Conservation (phyloP, 1,140 invertebrate genomes). For the Brachionus manjavacas region DNA sequence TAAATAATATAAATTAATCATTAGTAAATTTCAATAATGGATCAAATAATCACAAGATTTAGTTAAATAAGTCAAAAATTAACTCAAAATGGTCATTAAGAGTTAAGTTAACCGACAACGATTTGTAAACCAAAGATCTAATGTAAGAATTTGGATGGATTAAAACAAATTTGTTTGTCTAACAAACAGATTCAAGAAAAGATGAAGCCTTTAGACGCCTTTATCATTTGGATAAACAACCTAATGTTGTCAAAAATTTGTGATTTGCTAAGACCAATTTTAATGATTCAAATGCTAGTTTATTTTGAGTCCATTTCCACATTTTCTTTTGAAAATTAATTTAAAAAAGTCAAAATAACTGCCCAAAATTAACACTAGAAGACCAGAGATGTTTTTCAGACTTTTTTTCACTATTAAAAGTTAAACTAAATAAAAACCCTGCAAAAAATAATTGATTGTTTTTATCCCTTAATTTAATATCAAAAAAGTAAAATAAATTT, state of each 20-base stretch:
- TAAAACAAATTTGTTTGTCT: neutral
- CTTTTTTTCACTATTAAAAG: too few species aligned
- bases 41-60: conserved; percentile 21
- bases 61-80: neutral
- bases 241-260: neutral
- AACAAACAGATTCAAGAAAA: neutral
- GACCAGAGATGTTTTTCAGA: too few species aligned
- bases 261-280: neutral
- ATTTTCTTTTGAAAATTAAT: neutral
- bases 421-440: too few species aligned
- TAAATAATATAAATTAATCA: conserved; percentile 28
- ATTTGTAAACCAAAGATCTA: neutral
- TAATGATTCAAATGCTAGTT: neutral
- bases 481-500: too few species aligned
- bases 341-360: too few species aligned
- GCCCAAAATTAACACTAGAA: too few species aligned
- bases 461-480: too few species aligned
- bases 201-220: neutral
- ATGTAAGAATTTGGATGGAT: conserved; percentile 12
- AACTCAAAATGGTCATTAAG: neutral
- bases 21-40: conserved; percentile 26
- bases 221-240: neutral
- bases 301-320: neutral
- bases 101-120: neutral
- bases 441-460: too few species aligned